phyloP scores from a whole-genome alignment of 2,888 invertebrate species.

The Sphecodes monilicornis region DNA sequence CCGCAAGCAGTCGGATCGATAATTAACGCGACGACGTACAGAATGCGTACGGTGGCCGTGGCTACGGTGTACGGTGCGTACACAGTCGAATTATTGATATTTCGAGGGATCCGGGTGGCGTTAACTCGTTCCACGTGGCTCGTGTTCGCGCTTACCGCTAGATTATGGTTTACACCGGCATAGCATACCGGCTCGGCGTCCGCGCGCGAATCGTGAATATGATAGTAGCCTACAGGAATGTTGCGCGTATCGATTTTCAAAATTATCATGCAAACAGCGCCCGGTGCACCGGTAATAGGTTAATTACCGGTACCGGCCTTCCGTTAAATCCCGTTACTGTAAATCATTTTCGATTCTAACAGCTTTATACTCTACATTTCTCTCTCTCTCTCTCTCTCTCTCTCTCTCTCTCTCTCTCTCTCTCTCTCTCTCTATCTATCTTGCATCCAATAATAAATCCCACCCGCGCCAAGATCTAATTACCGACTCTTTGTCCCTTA shows the following conservation, averaged over 20 bases:
- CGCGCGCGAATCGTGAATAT: slow-evolving; percentile 35
- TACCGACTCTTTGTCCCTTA: slow-evolving; percentile 31
- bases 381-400: no score
- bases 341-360: slow-evolving; percentile 47
- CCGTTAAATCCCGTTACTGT: slow-evolving; percentile 51
- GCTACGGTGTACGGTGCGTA: slow-evolving; percentile 8
- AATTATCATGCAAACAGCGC: slow-evolving; percentile 59
- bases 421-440: background rate
- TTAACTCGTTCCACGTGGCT: slow-evolving; percentile 50
- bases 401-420: background rate
- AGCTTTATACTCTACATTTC: slow-evolving; percentile 33
- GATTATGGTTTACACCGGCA: slow-evolving; percentile 47
- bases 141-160: slow-evolving; percentile 29
- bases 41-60: slow-evolving; percentile 4
- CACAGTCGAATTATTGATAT: slow-evolving; percentile 53
- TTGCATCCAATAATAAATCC: slow-evolving; percentile 32
- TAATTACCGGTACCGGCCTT: slow-evolving; percentile 47
- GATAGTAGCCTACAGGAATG: slow-evolving; percentile 41
- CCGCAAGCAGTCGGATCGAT: slow-evolving; percentile 32
- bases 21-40: slow-evolving; percentile 25
- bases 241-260: slow-evolving; percentile 54
- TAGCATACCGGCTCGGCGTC: background rate
- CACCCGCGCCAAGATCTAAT: slow-evolving; percentile 24
- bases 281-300: slow-evolving; percentile 35
- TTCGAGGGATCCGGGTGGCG: slow-evolving; percentile 39